Evolutionary conservation across 2,888 invertebrate species (phyloP), one percentile per base, ranked within the genome.

Genomic region (Osedax frankpressi): DNA sequence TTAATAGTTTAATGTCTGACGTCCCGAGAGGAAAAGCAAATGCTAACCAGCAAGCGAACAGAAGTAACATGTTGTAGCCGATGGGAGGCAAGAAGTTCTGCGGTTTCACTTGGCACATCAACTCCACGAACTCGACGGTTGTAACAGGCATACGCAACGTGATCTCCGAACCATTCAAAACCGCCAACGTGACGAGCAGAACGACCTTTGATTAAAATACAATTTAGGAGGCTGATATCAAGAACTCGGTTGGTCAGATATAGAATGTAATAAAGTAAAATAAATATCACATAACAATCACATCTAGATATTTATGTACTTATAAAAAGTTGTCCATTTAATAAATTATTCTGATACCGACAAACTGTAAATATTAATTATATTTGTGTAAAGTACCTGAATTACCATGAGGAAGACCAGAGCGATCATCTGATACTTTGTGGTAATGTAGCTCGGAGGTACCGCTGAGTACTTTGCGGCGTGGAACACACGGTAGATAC

Each of bases 61-160:
- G 79, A 69, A 81, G 77, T 1, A 81, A 63, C 3, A 81, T 75
- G 77, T 81, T 81, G 76, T 77, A 81, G 27, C 76, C 75, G 2
- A 80, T 75, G 0, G 80, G 78, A 0, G 79, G 76, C 27, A 80
- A 74, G 11, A 81, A 75, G 26, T 79, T 78, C 1, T 74, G 75
- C 30, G 76, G 70, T 1, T 80, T 79, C 67, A 80, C 76, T 60
- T 77, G 75, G 75, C 80, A 81, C 70, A 77, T 76, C 69, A 78
- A 74, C 73, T 79, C 80, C 29, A 80, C 80, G 71, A 77, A 77
- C 63, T 78, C 76, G 70, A 78, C 77, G 2, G 78, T 79, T 44
- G 73, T 68, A 30, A 78, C 76, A 1, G 80, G 80, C 79, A 80
- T 80, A 26, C 78, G 76, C 60, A 74, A n/a, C 11, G 11, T 24